Base-by-base conservation (phyloP, 1,140 invertebrate genomes). In the Globodera ellingtonae region DNA sequence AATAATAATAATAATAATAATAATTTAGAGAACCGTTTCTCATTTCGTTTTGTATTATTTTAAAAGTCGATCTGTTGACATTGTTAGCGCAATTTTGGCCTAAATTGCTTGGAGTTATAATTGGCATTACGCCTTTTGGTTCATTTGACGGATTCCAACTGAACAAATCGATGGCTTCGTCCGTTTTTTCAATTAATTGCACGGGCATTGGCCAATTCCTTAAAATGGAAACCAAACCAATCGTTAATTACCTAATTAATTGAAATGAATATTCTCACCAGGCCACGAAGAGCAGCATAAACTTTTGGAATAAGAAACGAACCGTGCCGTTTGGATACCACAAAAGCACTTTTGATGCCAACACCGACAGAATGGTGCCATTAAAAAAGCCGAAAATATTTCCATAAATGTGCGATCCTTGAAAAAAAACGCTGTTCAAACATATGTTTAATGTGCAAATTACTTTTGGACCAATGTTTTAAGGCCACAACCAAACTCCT, bases 331-430 rank as follows among this genome's bases (percentile, higher is more conserved):
- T 75, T 52, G 47, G 48, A 47, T 56, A 62, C 18, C 35, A 56
- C 48, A 75, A 8, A 75, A 75, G 50, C 44, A 75, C 35, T 62
- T 9, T 44, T 46, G 52, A 44, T 47, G 72, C 72, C 50, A 75
- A 75, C 13, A 75, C 7, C 15, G 47, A n/a, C 56, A 75, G 44
- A 62, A 65, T 62, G 44, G 48, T 75, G 6, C 72, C 72, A 8
- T 65, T 48, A 1, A 75, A 56, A 75, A 75, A 75, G 56, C 72
- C 72, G 21, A n/a, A 59, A 75, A 15, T 35, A 56, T 50, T 75
- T 18, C 73, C 73, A 56, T 75, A 75, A 75, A 75, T 75, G 21
- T 62, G 56, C 6, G 56, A 62, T 18, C 56, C 56, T 62, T 18
- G 6, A n/a, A 62, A 62, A 59, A 59, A 6, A 62, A 15, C 18